A percentile compares a stretch with the other conserved stretches of the same genome.
Conservation (phyloP, 2,113 vertebrate genomes). For the Poicephalus gulielmi region DNA sequence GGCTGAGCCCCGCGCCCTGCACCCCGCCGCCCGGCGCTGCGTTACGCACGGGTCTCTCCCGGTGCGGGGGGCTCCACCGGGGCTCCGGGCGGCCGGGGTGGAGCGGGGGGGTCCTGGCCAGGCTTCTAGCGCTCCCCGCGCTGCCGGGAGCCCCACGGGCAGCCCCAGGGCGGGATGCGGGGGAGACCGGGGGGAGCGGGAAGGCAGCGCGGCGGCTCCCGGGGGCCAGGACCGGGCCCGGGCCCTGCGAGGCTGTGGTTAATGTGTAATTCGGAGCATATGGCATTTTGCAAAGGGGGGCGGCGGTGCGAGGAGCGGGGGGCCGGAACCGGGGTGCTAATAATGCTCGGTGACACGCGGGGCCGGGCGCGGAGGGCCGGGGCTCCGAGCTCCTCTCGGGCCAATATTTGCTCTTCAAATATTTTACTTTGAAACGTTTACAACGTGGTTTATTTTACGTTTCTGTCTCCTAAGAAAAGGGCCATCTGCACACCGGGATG, state of each 20-base stretch:
- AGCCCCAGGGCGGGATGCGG: no score
- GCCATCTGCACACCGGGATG: conserved; percentile 82
- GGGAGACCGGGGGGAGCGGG: neutral
- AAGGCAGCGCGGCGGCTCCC: neutral
- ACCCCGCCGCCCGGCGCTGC: neutral
- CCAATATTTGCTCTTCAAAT: conserved; percentile 68
- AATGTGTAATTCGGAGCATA: conserved; percentile 58
- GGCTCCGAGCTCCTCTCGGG: conserved; percentile 5
- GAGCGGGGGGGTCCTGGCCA: no score
- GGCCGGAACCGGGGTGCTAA: conserved; percentile 1
- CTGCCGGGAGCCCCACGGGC: no score
- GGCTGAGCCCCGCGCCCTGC: neutral
- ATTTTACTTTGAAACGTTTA: conserved; percentile 84
- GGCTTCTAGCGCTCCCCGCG: neutral
- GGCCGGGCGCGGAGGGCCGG: neutral
- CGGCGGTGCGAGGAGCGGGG: neutral
- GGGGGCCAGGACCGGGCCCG: neutral
- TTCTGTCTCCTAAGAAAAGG: conserved; percentile 80
- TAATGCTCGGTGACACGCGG: neutral
- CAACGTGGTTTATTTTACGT: conserved; percentile 67
- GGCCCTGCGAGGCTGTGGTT: conserved; percentile 1
- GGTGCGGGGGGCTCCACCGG: neutral
- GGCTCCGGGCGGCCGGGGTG: neutral
- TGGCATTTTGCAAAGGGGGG: conserved; percentile 11
- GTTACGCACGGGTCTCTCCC: neutral